Conservation (phyloP, 1,140 invertebrate species). For the Aphaenogaster floridana region DNA sequence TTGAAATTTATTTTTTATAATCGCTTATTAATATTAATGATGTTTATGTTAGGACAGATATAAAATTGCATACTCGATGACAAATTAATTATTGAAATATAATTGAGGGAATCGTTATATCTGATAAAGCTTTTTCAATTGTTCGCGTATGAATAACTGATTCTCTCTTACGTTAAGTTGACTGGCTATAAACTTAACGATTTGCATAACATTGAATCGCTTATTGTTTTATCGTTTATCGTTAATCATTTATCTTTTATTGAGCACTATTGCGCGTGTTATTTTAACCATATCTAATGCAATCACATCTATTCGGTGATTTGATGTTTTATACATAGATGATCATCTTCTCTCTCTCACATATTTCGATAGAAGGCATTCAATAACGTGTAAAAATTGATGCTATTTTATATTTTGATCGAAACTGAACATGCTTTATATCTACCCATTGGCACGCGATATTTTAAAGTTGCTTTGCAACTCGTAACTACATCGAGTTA, state of each 20-base stretch:
- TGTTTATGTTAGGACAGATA: not conserved
- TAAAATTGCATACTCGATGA: not conserved
- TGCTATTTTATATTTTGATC: slow-evolving; percentile 17
- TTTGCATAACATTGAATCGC: not conserved
- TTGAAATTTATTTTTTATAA: not conserved
- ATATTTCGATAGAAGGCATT: not conserved
- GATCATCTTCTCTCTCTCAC: not conserved
- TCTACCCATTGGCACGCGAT: not conserved
- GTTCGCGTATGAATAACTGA: not conserved
- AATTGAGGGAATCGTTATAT: not conserved
- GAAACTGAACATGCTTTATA: not conserved
- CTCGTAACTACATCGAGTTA: slow-evolving; percentile 25
- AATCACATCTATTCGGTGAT: not conserved
- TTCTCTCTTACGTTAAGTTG: not conserved
- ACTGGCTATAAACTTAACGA: not conserved
- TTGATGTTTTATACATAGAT: not conserved
- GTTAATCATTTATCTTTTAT: slow-evolving; percentile 28
- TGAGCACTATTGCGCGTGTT: not conserved
- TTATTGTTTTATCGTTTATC: not conserved
- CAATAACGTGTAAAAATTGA: not conserved
- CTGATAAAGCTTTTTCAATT: not conserved
- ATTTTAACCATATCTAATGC: not conserved
- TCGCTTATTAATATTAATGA: slow-evolving; percentile 13
- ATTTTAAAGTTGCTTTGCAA: not conserved
- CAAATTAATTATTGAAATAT: slow-evolving; percentile 35